These are phyloP conservation scores for Crenichthys baileyi DNA, from an alignment of 2,797 vertebrate species.

Conservation along the genomic window DNA sequence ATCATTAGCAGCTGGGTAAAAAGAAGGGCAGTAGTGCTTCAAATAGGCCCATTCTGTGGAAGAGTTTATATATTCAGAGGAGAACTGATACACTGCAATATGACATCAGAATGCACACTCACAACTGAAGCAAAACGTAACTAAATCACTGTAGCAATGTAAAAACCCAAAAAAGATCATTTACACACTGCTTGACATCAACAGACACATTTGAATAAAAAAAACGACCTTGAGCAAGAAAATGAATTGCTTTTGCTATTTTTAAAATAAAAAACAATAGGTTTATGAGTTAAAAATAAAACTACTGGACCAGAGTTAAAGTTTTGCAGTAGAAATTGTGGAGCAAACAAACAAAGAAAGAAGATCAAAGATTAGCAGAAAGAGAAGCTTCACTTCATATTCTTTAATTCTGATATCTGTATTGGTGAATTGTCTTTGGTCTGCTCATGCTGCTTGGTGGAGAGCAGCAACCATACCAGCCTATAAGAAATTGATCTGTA, in stretches of 20 bases:
- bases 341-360: too few relatives aligned
- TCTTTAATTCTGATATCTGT: too few relatives aligned
- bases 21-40: conserved; percentile 27
- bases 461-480: too few relatives aligned
- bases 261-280: too few relatives aligned
- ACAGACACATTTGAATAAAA: neutral
- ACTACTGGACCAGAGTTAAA: too few relatives aligned
- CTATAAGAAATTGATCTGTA: too few relatives aligned
- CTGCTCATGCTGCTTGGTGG: too few relatives aligned
- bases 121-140: neutral
- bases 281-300: too few relatives aligned
- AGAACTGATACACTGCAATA: conserved; percentile 15
- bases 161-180: neutral
- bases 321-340: too few relatives aligned
- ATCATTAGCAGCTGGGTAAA: conserved; percentile 37
- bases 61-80: conserved; percentile 21
- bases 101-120: neutral
- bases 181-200: neutral
- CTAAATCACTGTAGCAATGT: neutral
- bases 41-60: conserved; percentile 9
- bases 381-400: too few relatives aligned
- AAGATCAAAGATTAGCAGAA: too few relatives aligned
- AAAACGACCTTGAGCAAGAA: neutral
- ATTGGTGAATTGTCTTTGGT: too few relatives aligned
- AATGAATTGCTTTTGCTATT: neutral